These are phyloP conservation scores for Serranus cabrilla DNA, from an alignment of 2,797 vertebrate species.

Conservation along the genomic window DNA sequence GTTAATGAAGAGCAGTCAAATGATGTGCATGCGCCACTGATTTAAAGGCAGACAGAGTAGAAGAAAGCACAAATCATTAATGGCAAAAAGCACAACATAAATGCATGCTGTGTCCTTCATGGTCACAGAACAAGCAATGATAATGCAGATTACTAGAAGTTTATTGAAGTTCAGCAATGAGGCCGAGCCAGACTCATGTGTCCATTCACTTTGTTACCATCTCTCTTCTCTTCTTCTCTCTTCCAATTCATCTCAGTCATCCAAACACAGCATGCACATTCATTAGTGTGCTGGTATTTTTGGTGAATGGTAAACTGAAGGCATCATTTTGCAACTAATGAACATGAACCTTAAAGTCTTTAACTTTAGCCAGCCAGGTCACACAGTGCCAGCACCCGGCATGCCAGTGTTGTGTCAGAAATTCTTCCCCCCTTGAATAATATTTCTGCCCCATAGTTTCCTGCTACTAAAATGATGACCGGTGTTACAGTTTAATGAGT, in stretches of 20 bases:
- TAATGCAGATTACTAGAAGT: background rate
- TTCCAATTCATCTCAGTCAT: background rate
- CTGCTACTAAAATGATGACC: too few relatives aligned
- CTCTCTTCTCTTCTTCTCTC: background rate
- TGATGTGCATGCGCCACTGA: background rate
- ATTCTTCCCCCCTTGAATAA: too few relatives aligned
- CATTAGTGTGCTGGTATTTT: too few relatives aligned
- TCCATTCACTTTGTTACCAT: background rate
- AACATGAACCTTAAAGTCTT: too few relatives aligned
- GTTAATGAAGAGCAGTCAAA: constrained; percentile 17
- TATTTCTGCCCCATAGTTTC: too few relatives aligned
- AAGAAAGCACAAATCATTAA: constrained; percentile 13
- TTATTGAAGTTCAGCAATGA: constrained; percentile 19
- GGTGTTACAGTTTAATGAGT: too few relatives aligned
- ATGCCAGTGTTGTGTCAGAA: too few relatives aligned
- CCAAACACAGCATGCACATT: background rate
- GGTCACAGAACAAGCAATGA: constrained; percentile 1
- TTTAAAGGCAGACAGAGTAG: constrained; percentile 2
- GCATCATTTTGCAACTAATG: too few relatives aligned
- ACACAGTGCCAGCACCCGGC: too few relatives aligned
- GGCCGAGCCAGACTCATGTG: background rate
- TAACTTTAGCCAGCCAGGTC: too few relatives aligned
- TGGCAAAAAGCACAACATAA: background rate
- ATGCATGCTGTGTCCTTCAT: constrained; percentile 5
- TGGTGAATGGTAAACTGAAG: too few relatives aligned